These are phyloP conservation scores for Chaetops frenatus DNA, from an alignment of 2,113 vertebrate genomes.

Conservation along the genomic window DNA sequence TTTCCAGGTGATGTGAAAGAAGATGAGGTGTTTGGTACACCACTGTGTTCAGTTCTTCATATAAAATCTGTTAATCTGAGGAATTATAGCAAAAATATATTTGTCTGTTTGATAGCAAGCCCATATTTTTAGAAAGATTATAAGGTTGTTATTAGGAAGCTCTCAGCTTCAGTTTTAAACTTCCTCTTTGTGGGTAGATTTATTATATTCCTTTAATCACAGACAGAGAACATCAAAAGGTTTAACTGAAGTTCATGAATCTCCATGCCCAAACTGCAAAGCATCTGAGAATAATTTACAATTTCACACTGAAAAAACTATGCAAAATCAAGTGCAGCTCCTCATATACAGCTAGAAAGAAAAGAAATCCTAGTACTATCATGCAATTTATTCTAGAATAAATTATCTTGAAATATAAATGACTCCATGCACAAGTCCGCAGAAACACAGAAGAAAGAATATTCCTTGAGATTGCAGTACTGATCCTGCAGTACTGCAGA, in stretches of 20 bases:
- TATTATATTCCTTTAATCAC: neutral
- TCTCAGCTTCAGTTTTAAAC: neutral
- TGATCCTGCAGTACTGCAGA: too few species aligned
- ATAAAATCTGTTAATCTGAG: neutral
- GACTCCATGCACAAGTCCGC: neutral
- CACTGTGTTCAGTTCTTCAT: fast-evolving
- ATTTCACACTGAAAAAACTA: neutral
- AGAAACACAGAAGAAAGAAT: neutral
- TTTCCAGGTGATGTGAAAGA: neutral
- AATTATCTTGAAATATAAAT: neutral
- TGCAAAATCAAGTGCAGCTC: neutral
- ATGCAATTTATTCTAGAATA: neutral
- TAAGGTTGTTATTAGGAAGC: neutral
- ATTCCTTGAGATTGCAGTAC: neutral
- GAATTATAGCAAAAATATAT: neutral
- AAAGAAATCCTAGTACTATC: neutral
- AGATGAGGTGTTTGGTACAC: neutral
- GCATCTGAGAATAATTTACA: constrained; percentile 10
- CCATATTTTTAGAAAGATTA: neutral
- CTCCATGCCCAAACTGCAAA: neutral
- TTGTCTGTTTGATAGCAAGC: neutral
- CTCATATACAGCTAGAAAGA: neutral
- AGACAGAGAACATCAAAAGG: neutral
- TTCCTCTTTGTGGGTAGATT: neutral
- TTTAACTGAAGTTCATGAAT: neutral